These are phyloP conservation scores for Ephestia elutella DNA, from an alignment of 1,140 invertebrate genomes.

Conservation along the genomic window DNA sequence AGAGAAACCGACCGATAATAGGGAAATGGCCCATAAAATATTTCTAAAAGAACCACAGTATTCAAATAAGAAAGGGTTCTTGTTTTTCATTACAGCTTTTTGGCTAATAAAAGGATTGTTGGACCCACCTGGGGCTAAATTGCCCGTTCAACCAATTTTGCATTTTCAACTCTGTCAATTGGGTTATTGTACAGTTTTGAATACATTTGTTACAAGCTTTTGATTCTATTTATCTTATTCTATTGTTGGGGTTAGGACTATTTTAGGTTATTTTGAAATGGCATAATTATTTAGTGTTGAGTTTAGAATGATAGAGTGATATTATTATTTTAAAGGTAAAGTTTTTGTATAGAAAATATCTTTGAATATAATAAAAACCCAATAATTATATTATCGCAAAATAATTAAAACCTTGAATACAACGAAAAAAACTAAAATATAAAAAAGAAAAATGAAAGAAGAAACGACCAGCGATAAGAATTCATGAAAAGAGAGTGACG, in stretches of 20 bases:
- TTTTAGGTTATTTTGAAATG: too few species aligned
- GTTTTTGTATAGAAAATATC: too few species aligned
- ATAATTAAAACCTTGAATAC: too few species aligned
- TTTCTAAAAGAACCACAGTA: constrained; percentile 13
- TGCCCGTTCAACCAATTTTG: neutral
- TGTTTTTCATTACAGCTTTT: constrained; percentile 22
- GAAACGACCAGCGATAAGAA: too few species aligned
- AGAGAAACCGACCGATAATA: neutral
- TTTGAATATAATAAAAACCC: too few species aligned
- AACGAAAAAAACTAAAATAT: too few species aligned
- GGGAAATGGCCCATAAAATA: constrained; percentile 15
- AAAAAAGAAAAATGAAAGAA: too few species aligned
- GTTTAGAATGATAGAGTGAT: too few species aligned
- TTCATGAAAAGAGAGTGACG: too few species aligned
- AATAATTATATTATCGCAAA: too few species aligned
- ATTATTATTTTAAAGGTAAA: too few species aligned
- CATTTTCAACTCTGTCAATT: constrained; percentile 1
- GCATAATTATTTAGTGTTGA: too few species aligned
- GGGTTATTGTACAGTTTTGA: neutral
- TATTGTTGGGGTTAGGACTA: neutral
- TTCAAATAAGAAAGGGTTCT: constrained; percentile 17
- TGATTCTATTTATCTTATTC: neutral
- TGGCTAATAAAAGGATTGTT: constrained; percentile 21
- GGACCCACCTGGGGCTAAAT: constrained; percentile 1
- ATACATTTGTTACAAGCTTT: neutral